These are phyloP conservation scores for Brachionichthys hirsutus DNA, from an alignment of 2,113 vertebrate genomes.

Conservation along the genomic window DNA sequence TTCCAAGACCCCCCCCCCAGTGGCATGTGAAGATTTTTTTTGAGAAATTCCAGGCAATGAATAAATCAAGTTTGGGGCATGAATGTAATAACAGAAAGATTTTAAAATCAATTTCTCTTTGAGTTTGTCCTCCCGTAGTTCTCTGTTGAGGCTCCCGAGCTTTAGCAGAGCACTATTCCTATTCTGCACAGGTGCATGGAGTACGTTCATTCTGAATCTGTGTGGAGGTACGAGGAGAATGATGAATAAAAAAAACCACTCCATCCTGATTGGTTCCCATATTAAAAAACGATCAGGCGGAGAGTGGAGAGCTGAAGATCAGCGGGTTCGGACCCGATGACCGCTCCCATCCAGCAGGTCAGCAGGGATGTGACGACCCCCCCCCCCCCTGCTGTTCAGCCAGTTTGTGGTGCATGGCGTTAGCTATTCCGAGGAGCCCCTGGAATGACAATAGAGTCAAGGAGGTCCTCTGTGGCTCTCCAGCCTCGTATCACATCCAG, in stretches of 20 bases:
- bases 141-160: slow-evolving; percentile 30
- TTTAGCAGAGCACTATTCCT: slow-evolving; percentile 25
- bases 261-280: slow-evolving; percentile 30
- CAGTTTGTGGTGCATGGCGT: slow-evolving; percentile 54
- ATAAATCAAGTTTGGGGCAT: slow-evolving; percentile 35
- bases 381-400: slow-evolving; percentile 21
- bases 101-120: slow-evolving; percentile 28
- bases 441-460: slow-evolving; percentile 54
- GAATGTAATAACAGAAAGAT: slow-evolving; percentile 24
- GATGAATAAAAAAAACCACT: slow-evolving; percentile 4
- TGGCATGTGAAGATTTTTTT: slow-evolving; percentile 11
- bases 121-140: slow-evolving; percentile 7
- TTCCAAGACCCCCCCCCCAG: slow-evolving; percentile 26
- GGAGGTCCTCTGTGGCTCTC: slow-evolving; percentile 44
- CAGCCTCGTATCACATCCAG: slow-evolving; percentile 67
- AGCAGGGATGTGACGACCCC: slow-evolving; percentile 12
- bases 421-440: slow-evolving; percentile 50
- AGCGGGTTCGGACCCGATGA: slow-evolving; percentile 11
- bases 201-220: no score
- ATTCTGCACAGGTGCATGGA: slow-evolving; percentile 47
- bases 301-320: slow-evolving; percentile 31
- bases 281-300: slow-evolving; percentile 40
- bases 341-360: slow-evolving; percentile 41
- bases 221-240: slow-evolving; percentile 28
- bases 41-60: slow-evolving; percentile 37